Evolutionary conservation across 92 coral and sea anemone species (phyloP).

Genomic region (Epizoanthus illoricatus): DNA sequence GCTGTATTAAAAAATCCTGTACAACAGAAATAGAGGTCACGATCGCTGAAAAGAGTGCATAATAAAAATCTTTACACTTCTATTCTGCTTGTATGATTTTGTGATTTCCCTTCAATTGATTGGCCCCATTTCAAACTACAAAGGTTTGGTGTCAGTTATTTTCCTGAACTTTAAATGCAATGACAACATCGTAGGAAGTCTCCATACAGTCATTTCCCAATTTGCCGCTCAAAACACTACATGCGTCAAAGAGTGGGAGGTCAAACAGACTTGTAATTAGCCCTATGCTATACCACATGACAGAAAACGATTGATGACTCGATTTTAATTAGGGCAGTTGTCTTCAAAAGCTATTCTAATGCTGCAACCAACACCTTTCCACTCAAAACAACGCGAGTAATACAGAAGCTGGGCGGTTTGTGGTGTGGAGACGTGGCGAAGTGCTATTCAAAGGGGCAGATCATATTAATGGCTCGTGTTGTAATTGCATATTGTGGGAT

Average conservation of each 20-base stretch:
- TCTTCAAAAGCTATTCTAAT: constrained; percentile 14
- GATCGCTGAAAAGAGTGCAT: neutral
- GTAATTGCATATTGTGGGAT: constrained; percentile 21
- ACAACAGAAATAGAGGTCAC: neutral
- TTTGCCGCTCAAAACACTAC: constrained; percentile 38
- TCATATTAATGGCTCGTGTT: constrained; percentile 21
- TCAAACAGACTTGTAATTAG: constrained; percentile 22
- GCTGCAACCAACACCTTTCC: constrained; percentile 16
- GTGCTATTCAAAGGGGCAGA: constrained; percentile 29
- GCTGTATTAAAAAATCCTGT: neutral
- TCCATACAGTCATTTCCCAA: constrained; percentile 25
- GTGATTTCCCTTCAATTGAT: constrained; percentile 1
- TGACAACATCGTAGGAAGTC: constrained; percentile 14
- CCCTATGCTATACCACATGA: constrained; percentile 14
- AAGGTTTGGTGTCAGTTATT: constrained; percentile 6
- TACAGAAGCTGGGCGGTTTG: constrained; percentile 9
- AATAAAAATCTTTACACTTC: neutral
- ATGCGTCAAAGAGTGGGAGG: constrained; percentile 42
- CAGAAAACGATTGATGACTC: constrained; percentile 27
- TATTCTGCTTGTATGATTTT: neutral
- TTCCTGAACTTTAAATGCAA: constrained; percentile 13
- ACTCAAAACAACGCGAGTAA: constrained; percentile 25
- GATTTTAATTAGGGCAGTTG: constrained; percentile 16
- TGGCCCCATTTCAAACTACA: constrained; percentile 21
- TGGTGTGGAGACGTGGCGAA: constrained; percentile 12